phyloP scores from a whole-genome alignment of 2,113 vertebrate genomes.

The Bombycilla garrulus region DNA sequence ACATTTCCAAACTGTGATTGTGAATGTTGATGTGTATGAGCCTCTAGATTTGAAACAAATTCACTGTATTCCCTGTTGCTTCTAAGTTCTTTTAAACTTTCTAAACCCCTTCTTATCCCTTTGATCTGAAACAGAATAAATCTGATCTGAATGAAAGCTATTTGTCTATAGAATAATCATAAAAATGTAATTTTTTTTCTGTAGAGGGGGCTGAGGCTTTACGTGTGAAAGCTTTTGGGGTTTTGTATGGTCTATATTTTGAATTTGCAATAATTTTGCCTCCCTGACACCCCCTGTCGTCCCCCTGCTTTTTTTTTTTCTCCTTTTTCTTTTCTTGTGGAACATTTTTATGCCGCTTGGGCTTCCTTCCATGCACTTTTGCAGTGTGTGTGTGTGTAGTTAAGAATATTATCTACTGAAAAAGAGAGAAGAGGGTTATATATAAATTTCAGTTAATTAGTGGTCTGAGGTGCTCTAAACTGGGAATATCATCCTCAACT shows the following conservation, averaged over 20 bases:
- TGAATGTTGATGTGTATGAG: neutral
- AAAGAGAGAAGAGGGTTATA: neutral
- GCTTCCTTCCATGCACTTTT: neutral
- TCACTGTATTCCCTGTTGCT: neutral
- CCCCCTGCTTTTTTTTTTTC: fast-evolving
- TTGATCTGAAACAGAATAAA: neutral
- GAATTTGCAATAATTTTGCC: neutral
- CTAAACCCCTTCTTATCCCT: neutral
- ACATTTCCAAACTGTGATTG: neutral
- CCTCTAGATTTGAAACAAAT: neutral
- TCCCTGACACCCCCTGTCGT: fast-evolving
- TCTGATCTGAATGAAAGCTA: neutral
- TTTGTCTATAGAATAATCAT: neutral
- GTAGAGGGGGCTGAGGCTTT: neutral
- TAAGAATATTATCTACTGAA: neutral
- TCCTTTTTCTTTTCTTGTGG: neutral
- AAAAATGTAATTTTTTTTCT: neutral
- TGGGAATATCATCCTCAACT: neutral
- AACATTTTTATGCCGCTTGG: neutral
- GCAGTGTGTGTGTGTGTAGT: neutral
- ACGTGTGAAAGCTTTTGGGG: neutral
- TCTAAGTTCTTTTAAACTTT: neutral
- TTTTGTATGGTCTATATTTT: neutral
- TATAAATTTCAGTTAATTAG: neutral
- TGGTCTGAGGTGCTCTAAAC: neutral